phyloP scores from a whole-genome alignment of 2,888 invertebrate species.

The Crocallis elinguaria region DNA sequence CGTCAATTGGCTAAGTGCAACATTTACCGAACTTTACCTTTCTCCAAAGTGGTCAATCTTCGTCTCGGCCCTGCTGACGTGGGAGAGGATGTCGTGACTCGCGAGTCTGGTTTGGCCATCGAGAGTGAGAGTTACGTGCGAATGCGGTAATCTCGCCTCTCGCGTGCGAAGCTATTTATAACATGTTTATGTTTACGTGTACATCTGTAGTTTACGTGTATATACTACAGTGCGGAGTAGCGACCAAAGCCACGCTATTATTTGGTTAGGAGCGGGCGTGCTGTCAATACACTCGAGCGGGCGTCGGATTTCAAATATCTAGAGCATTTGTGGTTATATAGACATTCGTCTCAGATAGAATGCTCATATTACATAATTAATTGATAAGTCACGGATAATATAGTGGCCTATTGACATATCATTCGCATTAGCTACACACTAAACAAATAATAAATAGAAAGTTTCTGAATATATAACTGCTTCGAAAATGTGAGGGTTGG shows the following conservation, averaged over 20 bases:
- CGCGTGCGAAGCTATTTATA: conserved; percentile 44
- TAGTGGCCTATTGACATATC: conserved; percentile 7
- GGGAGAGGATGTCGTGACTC: conserved; percentile 9
- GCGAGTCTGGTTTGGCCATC: conserved; percentile 3
- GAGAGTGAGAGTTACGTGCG: conserved; percentile 29
- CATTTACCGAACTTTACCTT: neutral
- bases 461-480: conserved; percentile 6
- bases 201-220: conserved; percentile 24
- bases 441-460: conserved; percentile 14
- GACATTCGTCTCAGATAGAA: neutral
- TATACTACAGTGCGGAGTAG: conserved; percentile 10
- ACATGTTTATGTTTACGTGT: conserved; percentile 40
- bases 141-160: conserved; percentile 32
- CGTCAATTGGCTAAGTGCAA: no score
- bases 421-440: conserved; percentile 6
- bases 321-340: conserved; percentile 5
- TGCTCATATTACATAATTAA: conserved; percentile 19
- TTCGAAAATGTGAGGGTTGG: conserved; percentile 5
- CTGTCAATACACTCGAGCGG: neutral
- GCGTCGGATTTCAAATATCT: conserved; percentile 4
- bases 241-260: neutral
- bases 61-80: neutral
- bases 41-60: no score
- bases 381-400: conserved; percentile 16
- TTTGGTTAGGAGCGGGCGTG: neutral